Evolutionary conservation across 2,113 vertebrate species (phyloP).

Genomic region (Anoplopoma fimbria): DNA sequence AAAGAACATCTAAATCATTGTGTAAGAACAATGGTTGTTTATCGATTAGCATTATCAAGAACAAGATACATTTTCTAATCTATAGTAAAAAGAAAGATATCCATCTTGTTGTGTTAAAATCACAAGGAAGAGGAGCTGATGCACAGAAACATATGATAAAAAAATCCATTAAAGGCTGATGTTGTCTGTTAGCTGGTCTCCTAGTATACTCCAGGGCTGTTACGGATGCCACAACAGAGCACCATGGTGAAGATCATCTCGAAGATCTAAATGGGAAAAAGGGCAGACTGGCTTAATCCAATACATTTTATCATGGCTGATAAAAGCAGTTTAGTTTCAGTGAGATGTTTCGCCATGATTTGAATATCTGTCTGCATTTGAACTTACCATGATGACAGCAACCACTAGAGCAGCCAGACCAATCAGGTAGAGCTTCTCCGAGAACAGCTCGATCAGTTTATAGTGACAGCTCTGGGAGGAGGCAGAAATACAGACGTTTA

Average conservation of each 20-base stretch:
- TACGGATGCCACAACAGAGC: slow-evolving; percentile 81
- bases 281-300: slow-evolving; percentile 13
- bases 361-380: not conserved
- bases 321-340: not conserved
- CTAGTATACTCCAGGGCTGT: slow-evolving; percentile 77
- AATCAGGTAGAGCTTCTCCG: slow-evolving; percentile 92
- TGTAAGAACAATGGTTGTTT: slow-evolving; percentile 17
- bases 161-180: not conserved
- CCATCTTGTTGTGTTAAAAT: slow-evolving; percentile 28
- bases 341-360: not conserved
- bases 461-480: slow-evolving; percentile 84
- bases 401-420: slow-evolving; percentile 93
- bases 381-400: slow-evolving; percentile 94
- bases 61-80: slow-evolving; percentile 37
- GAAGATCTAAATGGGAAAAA: slow-evolving; percentile 69
- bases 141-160: slow-evolving; percentile 32
- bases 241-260: slow-evolving; percentile 85
- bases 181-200: slow-evolving; percentile 3
- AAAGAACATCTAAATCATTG: slow-evolving; percentile 38
- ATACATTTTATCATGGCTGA: not conserved
- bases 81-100: slow-evolving; percentile 53
- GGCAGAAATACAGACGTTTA: slow-evolving; percentile 10
- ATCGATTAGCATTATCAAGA: slow-evolving; percentile 34
- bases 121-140: slow-evolving; percentile 25
- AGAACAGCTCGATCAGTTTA: slow-evolving; percentile 91